Evolutionary conservation across 2,113 vertebrate genomes (phyloP), one percentile per base, ranked within the genome.

Genomic region (Petrocephalus zakoni): DNA sequence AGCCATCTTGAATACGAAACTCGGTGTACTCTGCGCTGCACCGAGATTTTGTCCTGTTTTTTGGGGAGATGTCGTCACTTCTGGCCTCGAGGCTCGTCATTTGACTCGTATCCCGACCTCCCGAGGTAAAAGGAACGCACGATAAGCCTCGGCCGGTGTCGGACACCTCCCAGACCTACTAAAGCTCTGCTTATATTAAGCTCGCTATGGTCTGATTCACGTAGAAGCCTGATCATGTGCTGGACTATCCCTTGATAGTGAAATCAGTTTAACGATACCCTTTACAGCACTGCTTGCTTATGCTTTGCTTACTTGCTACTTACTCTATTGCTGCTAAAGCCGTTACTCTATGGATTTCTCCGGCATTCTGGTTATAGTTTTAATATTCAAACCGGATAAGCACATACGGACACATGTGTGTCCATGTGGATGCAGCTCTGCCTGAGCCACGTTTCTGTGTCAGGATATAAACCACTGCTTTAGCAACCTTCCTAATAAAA

Each of bases 401-500:
- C 22, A 51, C 21, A 49, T 2, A 87, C 15, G 15, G n/a, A 47
- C 9, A 29, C 25, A 42, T 6, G 5, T 13, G 2, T 17, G 72
- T 55, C 53, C 53, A 55, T 55, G 53, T 55, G 47, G 47, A 78
- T 34, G 17, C 4, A 2, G 8, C 72, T 72, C 42, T 10, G 4
- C 34, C 46, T 81, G 25, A 19, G 49, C 21, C 42, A n/a, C 47
- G 22, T 52, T 29, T 49, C 58, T 72, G 19, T 19, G n/a, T 25
- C 51, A 82, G 21, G 37, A 9, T 15, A 21, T 29, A 88, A 81
- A 68, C 10, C 46, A n/a, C 42, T 19, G 29, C 56, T 37, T 55
- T 78, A 52, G 47, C 88, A 89, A 89, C 89, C 89, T 87, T 89
- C 75, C 42, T 13, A 52, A 82, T 87, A 89, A 81, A 89, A 89